phyloP scores from a whole-genome alignment of 2,113 vertebrate species.

The Oreocharis arfaki region DNA sequence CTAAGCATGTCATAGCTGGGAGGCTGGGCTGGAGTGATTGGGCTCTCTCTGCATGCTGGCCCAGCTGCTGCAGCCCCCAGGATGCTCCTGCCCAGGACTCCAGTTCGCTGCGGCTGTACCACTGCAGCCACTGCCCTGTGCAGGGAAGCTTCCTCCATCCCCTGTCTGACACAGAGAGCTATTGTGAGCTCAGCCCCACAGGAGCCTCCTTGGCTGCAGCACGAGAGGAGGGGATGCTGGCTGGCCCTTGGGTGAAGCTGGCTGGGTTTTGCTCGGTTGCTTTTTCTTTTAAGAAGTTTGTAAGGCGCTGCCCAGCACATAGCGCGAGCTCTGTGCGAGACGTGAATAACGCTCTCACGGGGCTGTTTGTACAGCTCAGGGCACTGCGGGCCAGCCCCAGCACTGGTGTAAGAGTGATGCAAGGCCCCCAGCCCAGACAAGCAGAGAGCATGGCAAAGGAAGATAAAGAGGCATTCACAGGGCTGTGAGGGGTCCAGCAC shows the following conservation, averaged over 20 bases:
- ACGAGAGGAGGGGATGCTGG: background rate
- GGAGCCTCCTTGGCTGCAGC: background rate
- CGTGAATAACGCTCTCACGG: constrained; percentile 13
- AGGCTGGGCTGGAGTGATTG: background rate
- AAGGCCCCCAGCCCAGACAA: constrained; percentile 1
- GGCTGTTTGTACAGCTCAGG: constrained; percentile 20
- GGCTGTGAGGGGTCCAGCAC: constrained; percentile 5
- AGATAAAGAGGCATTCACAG: constrained; percentile 45
- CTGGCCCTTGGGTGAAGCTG: constrained; percentile 7
- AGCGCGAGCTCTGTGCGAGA: constrained; percentile 35
- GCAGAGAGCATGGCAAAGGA: background rate
- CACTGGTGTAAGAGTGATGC: constrained; percentile 27
- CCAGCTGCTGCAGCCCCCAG: background rate
- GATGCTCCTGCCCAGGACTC: background rate
- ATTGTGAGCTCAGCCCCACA: background rate
- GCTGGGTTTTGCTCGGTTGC: background rate
- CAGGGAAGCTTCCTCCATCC: background rate
- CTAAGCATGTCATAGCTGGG: background rate
- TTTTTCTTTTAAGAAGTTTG: constrained; percentile 14
- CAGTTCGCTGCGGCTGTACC: rapidly evolving
- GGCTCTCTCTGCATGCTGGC: rapidly evolving
- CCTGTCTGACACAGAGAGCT: constrained; percentile 3
- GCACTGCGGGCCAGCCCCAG: constrained; percentile 23
- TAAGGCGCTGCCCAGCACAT: background rate
- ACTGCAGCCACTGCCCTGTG: background rate